A percentile compares a stretch with the other conserved stretches of the same genome.
Conservation (phyloP, 2,888 invertebrate species). For the Rhodophaea formosa region DNA sequence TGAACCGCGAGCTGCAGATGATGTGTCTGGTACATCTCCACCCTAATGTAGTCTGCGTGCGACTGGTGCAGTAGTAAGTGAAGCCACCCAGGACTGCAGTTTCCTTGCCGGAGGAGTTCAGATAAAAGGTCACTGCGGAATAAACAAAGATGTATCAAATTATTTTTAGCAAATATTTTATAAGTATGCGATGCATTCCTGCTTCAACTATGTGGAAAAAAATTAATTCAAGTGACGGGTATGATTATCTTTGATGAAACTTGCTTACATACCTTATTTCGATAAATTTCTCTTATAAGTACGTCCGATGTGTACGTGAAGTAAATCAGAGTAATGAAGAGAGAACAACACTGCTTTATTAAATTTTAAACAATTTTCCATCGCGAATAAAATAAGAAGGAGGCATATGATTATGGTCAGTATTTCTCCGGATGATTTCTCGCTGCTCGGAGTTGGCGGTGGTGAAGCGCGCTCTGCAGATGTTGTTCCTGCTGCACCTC, state of each 20-base stretch:
- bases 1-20: neutral
- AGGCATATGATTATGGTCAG: conserved; percentile 6
- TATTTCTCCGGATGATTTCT: neutral
- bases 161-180: too few species aligned
- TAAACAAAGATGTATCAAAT: too few species aligned
- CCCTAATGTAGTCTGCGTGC: neutral
- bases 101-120: conserved; percentile 27
- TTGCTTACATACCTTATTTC: too few species aligned
- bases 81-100: conserved; percentile 27
- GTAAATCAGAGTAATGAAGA: neutral
- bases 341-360: neutral
- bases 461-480: conserved; percentile 26
- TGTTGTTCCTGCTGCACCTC: conserved; percentile 21
- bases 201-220: too few species aligned
- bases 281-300: too few species aligned
- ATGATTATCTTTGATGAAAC: too few species aligned
- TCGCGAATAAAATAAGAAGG: neutral
- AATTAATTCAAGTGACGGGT: too few species aligned
- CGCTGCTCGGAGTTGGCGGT: conserved; percentile 7
- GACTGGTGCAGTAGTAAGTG: conserved; percentile 19
- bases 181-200: too few species aligned
- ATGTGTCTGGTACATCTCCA: neutral
- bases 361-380: conserved; percentile 17
- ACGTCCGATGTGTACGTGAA: too few species aligned
- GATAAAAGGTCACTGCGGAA: neutral